phyloP scores from a whole-genome alignment of 2,113 vertebrate genomes.

The Cyphomyrus plagiostoma region DNA sequence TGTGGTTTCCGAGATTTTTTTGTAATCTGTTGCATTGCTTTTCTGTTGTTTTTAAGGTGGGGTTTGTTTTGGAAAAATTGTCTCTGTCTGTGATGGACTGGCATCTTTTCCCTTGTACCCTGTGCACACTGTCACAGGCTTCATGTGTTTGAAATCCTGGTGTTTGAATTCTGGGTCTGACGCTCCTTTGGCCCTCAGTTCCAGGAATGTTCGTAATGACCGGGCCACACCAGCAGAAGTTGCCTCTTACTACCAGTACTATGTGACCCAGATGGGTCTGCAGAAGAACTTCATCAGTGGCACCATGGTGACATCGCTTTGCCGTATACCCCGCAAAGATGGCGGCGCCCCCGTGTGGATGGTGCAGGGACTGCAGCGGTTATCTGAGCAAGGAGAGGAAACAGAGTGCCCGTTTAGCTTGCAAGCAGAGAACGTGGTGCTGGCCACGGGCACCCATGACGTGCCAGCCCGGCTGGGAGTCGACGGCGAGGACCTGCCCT shows the following conservation, averaged over 20 bases:
- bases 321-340: conserved; percentile 29
- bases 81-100: background rate
- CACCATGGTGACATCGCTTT: conserved; percentile 55
- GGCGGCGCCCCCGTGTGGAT: conserved; percentile 49
- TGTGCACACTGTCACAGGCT: background rate
- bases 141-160: background rate
- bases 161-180: background rate
- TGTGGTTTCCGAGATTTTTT: background rate
- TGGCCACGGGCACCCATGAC: conserved; percentile 70
- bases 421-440: conserved; percentile 58
- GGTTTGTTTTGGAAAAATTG: background rate
- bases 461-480: conserved; percentile 56
- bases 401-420: conserved; percentile 53
- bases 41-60: background rate
- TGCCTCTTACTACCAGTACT: conserved; percentile 70
- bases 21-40: background rate
- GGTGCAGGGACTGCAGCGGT: conserved; percentile 54
- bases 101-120: background rate
- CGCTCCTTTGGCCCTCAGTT: background rate
- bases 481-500: conserved; percentile 62
- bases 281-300: conserved; percentile 58
- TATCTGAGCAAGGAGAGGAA: conserved; percentile 23
- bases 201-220: conserved; percentile 65
- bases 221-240: conserved; percentile 67
- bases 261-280: conserved; percentile 59